phyloP scores from a whole-genome alignment of 2,888 invertebrate species.

The Axea sp. region DNA sequence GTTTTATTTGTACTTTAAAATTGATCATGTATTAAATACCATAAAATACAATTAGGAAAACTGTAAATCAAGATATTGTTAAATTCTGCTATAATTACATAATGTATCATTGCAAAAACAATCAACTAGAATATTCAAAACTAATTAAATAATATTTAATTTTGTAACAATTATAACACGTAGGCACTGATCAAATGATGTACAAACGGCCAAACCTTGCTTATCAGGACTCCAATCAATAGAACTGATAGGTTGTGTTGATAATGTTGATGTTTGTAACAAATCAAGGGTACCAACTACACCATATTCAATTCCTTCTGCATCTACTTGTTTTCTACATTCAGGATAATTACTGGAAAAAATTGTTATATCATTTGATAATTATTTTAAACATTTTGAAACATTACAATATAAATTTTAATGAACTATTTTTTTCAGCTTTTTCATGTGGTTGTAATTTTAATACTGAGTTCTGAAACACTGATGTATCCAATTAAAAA shows the following conservation, averaged over 20 bases:
- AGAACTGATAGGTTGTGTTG: slow-evolving; percentile 92
- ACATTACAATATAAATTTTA: background rate
- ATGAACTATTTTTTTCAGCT: too few species aligned
- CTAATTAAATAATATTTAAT: slow-evolving; percentile 86
- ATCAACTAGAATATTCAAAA: too few species aligned
- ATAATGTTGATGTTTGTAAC: slow-evolving; percentile 89
- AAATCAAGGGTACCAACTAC: slow-evolving; percentile 87
- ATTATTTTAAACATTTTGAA: background rate
- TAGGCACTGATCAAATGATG: slow-evolving; percentile 94
- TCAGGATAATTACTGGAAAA: slow-evolving; percentile 88
- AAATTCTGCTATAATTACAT: too few species aligned
- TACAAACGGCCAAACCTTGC: slow-evolving; percentile 91
- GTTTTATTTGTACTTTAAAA: too few species aligned
- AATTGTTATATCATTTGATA: background rate
- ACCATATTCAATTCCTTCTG: slow-evolving; percentile 86
- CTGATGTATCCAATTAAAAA: too few species aligned
- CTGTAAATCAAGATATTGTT: too few species aligned
- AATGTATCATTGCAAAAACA: too few species aligned
- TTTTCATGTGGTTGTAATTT: too few species aligned
- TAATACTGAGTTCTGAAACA: too few species aligned
- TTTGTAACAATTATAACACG: slow-evolving; percentile 93
- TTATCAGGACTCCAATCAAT: slow-evolving; percentile 97
- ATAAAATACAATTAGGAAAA: too few species aligned
- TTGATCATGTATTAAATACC: too few species aligned
- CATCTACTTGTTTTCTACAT: slow-evolving; percentile 85